Percentiles rank a stretch among this genome's conserved stretches.
Conservation (phyloP, 2,888 invertebrate species). For the Idaea biselata region DNA sequence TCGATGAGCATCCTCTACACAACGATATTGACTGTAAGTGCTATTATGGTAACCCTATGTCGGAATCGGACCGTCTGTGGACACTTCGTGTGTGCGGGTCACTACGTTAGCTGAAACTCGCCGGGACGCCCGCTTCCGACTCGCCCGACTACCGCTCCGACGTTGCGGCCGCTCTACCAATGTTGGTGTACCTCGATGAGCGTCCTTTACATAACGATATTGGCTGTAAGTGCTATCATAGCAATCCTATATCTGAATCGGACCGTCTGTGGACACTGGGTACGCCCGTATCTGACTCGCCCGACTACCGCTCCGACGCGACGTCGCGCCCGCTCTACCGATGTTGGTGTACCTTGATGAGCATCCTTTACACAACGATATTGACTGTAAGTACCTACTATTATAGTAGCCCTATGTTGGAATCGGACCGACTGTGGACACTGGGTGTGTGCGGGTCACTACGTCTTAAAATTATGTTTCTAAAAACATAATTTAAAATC, state of each 20-base stretch:
- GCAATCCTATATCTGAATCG: not conserved
- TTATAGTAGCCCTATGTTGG: slow-evolving; percentile 67
- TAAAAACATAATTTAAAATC: no score
- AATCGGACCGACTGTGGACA: slow-evolving; percentile 65
- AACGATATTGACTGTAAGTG: slow-evolving; percentile 54
- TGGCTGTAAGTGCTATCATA: slow-evolving; percentile 25
- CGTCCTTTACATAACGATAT: slow-evolving; percentile 52
- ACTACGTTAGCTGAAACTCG: slow-evolving; percentile 54
- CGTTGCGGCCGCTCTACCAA: slow-evolving; percentile 57
- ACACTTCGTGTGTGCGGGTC: slow-evolving; percentile 43
- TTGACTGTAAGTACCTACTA: no score
- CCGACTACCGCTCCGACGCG: slow-evolving; percentile 50
- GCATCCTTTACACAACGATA: slow-evolving; percentile 50
- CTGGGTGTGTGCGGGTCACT: slow-evolving; percentile 64
- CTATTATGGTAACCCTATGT: slow-evolving; percentile 67
- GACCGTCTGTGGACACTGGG: not conserved
- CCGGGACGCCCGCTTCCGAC: slow-evolving; percentile 54
- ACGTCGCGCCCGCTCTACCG: slow-evolving; percentile 57
- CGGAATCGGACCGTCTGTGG: slow-evolving; percentile 60
- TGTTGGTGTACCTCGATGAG: slow-evolving; percentile 63
- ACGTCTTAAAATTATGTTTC: slow-evolving; percentile 37
- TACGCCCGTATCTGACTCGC: slow-evolving; percentile 25
- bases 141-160: slow-evolving; percentile 48
- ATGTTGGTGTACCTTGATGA: slow-evolving; percentile 61
- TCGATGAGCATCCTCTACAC: slow-evolving; percentile 61